Evolutionary conservation across 2,888 invertebrate species (phyloP).

Genomic region (Tetrapedia diversipes): DNA sequence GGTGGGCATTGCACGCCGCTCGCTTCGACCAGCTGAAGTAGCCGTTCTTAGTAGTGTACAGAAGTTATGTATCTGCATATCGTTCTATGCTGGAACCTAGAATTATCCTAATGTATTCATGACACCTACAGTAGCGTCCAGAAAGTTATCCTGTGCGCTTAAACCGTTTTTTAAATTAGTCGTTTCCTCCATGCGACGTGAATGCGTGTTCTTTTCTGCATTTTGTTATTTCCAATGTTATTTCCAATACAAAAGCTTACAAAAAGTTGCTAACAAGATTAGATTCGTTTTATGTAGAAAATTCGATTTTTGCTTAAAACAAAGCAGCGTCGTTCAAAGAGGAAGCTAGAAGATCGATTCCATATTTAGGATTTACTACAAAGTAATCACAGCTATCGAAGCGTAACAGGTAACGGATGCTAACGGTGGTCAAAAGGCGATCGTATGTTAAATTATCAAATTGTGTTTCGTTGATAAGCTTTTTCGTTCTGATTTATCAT

Average conservation of each 20-base stretch:
- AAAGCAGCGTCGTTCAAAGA: background rate
- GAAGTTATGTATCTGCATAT: constrained; percentile 61
- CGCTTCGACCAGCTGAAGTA: constrained; percentile 72
- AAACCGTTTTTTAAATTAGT: too few species aligned
- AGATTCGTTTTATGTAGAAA: background rate
- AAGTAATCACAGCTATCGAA: background rate
- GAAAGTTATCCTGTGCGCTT: too few species aligned
- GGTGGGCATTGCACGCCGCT: constrained; percentile 73
- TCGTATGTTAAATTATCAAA: too few species aligned
- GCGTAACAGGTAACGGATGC: constrained; percentile 3
- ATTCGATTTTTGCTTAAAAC: background rate
- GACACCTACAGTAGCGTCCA: too few species aligned
- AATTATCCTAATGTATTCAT: too few species aligned
- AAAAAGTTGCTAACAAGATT: too few species aligned
- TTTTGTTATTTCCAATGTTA: background rate
- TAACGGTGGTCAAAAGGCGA: background rate
- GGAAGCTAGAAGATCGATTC: background rate
- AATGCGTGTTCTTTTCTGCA: background rate
- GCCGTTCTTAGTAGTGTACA: constrained; percentile 66
- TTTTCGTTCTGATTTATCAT: background rate
- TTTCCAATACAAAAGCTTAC: too few species aligned
- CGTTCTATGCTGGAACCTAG: too few species aligned
- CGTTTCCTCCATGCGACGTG: background rate
- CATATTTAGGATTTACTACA: background rate
- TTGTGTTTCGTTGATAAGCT: constrained; percentile 1